Evolutionary conservation across 2,113 vertebrate genomes (phyloP).

Genomic region (Cynoglossus semilaevis): DNA sequence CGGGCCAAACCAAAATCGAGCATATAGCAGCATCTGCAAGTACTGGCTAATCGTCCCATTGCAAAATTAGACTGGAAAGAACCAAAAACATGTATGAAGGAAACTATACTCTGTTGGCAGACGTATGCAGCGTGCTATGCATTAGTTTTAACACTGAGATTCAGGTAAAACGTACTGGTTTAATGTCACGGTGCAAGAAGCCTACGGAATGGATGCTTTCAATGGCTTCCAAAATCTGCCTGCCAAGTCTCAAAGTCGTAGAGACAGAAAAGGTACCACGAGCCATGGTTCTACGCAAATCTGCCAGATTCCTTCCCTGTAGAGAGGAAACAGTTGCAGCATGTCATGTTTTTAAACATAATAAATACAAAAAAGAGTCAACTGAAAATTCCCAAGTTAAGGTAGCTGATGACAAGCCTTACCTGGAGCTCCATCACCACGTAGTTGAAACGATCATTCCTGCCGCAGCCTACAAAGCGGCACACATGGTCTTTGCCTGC

Average conservation of each 20-base stretch:
- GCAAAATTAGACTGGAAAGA: constrained; percentile 91
- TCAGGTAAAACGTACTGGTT: constrained; percentile 81
- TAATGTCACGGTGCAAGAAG: constrained; percentile 96
- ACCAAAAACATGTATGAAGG: not conserved
- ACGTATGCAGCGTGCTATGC: not conserved
- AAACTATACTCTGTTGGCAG: not conserved
- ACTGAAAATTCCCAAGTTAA: no score
- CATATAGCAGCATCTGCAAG: constrained; percentile 97
- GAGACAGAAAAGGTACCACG: constrained; percentile 90
- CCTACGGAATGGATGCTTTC: constrained; percentile 98
- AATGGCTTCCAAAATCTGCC: constrained; percentile 93
- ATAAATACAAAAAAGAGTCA: no score
- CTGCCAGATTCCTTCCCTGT: constrained; percentile 95
- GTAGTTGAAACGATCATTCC: constrained; percentile 97
- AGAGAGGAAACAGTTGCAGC: not conserved
- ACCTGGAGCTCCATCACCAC: constrained; percentile 99
- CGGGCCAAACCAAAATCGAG: constrained; percentile 97
- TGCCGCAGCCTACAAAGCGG: constrained; percentile 95
- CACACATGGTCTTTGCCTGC: constrained; percentile 98
- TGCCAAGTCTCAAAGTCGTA: constrained; percentile 90
- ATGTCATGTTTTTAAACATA: not conserved
- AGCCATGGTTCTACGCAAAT: constrained; percentile 89
- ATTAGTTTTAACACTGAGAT: not conserved
- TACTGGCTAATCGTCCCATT: constrained; percentile 94
- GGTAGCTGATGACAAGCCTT: not conserved